A percentile compares a stretch with the other conserved stretches of the same genome.
Evolutionary conservation across 2,888 invertebrate species (phyloP).

Genomic region (Aplocera efformata): DNA sequence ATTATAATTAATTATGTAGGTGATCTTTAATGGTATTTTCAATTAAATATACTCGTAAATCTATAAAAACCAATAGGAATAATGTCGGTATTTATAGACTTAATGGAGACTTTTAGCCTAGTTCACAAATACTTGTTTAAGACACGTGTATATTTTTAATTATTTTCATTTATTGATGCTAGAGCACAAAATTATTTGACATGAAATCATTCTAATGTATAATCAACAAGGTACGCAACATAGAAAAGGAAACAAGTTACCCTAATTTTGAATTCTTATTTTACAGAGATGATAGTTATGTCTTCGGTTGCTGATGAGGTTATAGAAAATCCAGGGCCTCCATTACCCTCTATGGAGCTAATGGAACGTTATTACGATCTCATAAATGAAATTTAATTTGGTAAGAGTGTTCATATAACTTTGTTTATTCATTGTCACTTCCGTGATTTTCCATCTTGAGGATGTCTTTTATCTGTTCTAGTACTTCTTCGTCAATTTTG

Average conservation of each 20-base stretch:
- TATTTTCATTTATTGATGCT: too few relatives aligned
- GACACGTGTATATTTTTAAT: too few relatives aligned
- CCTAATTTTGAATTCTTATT: slow-evolving; percentile 29
- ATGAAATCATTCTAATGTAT: too few relatives aligned
- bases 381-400: slow-evolving; percentile 55
- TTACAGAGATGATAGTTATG: slow-evolving; percentile 69
- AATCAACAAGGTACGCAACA: too few relatives aligned
- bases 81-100: too few relatives aligned
- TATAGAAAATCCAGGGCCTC: slow-evolving; percentile 54
- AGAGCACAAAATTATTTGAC: too few relatives aligned
- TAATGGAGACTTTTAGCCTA: too few relatives aligned
- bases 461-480: slow-evolving; percentile 10
- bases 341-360: slow-evolving; percentile 56
- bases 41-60: too few relatives aligned
- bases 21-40: too few relatives aligned
- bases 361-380: slow-evolving; percentile 62
- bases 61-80: too few relatives aligned
- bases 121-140: too few relatives aligned
- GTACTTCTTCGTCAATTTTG: slow-evolving; percentile 8
- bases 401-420: slow-evolving; percentile 47
- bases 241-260: background rate
- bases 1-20: too few relatives aligned
- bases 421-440: slow-evolving; percentile 3
- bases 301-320: slow-evolving; percentile 58
- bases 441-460: slow-evolving; percentile 9